These are phyloP conservation scores for Telenomus remus DNA, from an alignment of 1,140 invertebrate species.

Conservation along the genomic window DNA sequence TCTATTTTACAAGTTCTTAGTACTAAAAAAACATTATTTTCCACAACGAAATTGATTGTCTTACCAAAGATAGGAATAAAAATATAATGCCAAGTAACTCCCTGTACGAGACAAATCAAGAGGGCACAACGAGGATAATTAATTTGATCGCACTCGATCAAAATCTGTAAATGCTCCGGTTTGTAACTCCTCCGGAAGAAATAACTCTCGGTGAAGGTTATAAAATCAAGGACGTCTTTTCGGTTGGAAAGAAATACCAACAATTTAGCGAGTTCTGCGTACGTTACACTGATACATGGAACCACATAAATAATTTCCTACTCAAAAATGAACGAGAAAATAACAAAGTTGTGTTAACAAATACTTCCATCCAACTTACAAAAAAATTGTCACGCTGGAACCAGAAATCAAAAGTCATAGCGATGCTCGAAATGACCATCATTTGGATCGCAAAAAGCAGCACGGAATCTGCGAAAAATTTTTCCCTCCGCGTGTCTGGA, in stretches of 20 bases:
- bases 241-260: conserved; percentile 40
- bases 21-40: too few species aligned
- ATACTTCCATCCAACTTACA: conserved; percentile 31
- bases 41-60: neutral
- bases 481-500: conserved; percentile 28
- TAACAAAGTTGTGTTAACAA: neutral
- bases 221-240: conserved; percentile 49
- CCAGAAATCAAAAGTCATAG: conserved; percentile 48
- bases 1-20: too few species aligned
- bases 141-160: conserved; percentile 46
- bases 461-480: conserved; percentile 44
- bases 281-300: conserved; percentile 39
- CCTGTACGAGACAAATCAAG: conserved; percentile 19
- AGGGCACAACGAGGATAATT: conserved; percentile 20
- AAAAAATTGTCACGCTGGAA: conserved; percentile 44
- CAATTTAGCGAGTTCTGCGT: conserved; percentile 42
- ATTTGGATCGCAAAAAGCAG: conserved; percentile 27
- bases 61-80: conserved; percentile 54
- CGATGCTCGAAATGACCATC: conserved; percentile 42
- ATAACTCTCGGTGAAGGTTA: conserved; percentile 40
- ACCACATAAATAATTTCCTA: conserved; percentile 46
- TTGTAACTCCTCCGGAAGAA: conserved; percentile 53
- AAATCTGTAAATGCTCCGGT: conserved; percentile 32
- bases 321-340: neutral
- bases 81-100: conserved; percentile 46